Base-by-base conservation (phyloP, 2,888 invertebrate species). In the Eurytoma californica region DNA sequence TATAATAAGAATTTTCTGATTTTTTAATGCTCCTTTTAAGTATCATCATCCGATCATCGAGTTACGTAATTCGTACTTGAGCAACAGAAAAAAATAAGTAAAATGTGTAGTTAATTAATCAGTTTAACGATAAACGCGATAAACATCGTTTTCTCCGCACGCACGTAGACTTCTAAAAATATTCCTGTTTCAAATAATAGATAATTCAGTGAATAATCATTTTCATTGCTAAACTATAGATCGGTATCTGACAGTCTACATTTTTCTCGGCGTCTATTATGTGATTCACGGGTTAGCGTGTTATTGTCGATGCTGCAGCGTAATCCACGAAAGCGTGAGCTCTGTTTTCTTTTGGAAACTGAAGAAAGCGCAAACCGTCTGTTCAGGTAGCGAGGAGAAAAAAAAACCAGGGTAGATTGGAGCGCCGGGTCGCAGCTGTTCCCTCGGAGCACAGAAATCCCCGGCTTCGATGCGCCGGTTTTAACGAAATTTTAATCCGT, bases 371-470 rank as follows among this genome's bases (percentile, higher is more conserved):
- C 30, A n/a, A 39, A 61, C 39, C 61, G 61, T 61, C 28, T 61
- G 53, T 53, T 53, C 53, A 53, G 61, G 30, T 30, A 61, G 28
- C 30, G 39, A 30, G 9, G n/a, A n/a, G 30, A 16, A n/a, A 39
- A 16, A n/a, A 39, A 16, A 24, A 67, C 0, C 51, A 28, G 24
- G 28, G 14, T 28, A 28, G 14, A 24, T n/a, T n/a, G n/a, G n/a
- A 39, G 2, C 61, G n/a, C 49, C 28, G 70, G 14, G n/a, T n/a
- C 3, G n/a, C 70, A 70, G 58, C 70, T 70, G 70, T 70, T 70
- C 14, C 28, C 12, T 47, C 16, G 70, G 28, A 70, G 60, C 58
- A 67, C 67, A 67, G 51, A 60, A 70, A 70, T 60, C 49, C 49
- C n/a, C 9, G 16, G 39, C 39, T 49, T 28, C 69, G 39, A 70